Evolutionary conservation across 2,888 invertebrate genomes (phyloP), one percentile per base, ranked within the genome.

Genomic region (Ochropacha duplaris): DNA sequence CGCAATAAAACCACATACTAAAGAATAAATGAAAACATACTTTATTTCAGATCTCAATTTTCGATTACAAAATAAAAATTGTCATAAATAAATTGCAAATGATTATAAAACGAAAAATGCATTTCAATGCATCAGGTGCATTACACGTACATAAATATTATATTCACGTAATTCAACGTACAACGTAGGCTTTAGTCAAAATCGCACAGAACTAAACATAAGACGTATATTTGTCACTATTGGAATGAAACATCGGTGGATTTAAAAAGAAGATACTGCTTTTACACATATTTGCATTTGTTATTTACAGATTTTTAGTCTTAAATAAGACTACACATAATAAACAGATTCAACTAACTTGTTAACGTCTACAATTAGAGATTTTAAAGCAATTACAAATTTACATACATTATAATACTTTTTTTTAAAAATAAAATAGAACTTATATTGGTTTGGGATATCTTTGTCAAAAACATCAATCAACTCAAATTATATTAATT

Each of bases 31-130:
- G 68, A 70, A 71, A 77, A 79, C 79, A 85, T 70, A 81, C 78
- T 68, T 84, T 82, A 83, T 81, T 86, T 89, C 88, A 89, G 88
- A 90, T 90, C 86, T 76, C 67, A 64, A 61, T 66, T 69, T 58
- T 72, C 64, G 67, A 60, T 72, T 75, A 76, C 64, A 75, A 77
- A 74, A 74, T 71, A 62, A 65, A 76, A 76, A 74, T 76, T 79
- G 76, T 67, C 69, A 78, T 76, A 79, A 78, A 82, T 72, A 78
- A 79, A 57, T 71, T 72, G 75, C 69, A 26, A 79, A 79, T 68
- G 65, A 67, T 31, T 69, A 69, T 68, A 70, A 61, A 78, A 73
- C 74, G 81, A 80, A 86, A n/a, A 88, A 87, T 90, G 90, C 89
- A 81, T 82, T 76, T 68, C 77, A 83, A 83, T 80, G 81, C 81